Evolutionary conservation across 2,113 vertebrate species (phyloP), one percentile per base, ranked within the genome.

Genomic region (Anseranas semipalmata): DNA sequence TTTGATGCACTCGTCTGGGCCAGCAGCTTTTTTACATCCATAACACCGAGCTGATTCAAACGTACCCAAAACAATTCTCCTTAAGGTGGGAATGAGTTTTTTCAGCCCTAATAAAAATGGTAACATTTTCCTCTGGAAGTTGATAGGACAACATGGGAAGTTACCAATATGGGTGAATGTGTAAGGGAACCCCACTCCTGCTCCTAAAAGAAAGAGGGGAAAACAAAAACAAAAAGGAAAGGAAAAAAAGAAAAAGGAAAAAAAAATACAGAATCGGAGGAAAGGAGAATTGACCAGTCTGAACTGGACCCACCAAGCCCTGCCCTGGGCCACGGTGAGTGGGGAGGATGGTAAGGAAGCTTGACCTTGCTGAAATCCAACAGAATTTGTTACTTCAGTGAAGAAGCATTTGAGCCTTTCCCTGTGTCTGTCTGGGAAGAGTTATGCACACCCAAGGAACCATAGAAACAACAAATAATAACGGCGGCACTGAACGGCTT

Each of bases 401-500:
- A 52, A 60, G 60, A 60, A 89, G n/a, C 3, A 4, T 91, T 66
- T 87, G 80, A 91, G 73, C 73, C 35, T 76, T 73, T 92, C 74
- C 56, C 41, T 0, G 0, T 73, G 50, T 59, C 92, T 95, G 58
- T 76, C 91, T 95, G 90, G 71, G 62, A 87, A 73, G 77, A 76
- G 45, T 27, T 78, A 91, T 79, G 74, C 5, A 15, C 28, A 35
- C 84, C 80, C 67, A 58, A 87, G 93, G 87, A 95, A 32, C 84
- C 50, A 74, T 55, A 95, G 94, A 94, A 95, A 89, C 91, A 96
- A 87, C 94, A 95, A 85, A 93, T 93, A 96, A 84, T 41, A 95
- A 87, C 14, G 0, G 73, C 2, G 0, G 94, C 74, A 68, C 74
- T 92, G 87, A 96, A 85, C 50, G 63, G 58, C 62, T 94, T 83